A percentile compares a stretch with the other conserved stretches of the same genome.
Conservation (phyloP, 2,888 invertebrate species). For the Vesta saturnalis region DNA sequence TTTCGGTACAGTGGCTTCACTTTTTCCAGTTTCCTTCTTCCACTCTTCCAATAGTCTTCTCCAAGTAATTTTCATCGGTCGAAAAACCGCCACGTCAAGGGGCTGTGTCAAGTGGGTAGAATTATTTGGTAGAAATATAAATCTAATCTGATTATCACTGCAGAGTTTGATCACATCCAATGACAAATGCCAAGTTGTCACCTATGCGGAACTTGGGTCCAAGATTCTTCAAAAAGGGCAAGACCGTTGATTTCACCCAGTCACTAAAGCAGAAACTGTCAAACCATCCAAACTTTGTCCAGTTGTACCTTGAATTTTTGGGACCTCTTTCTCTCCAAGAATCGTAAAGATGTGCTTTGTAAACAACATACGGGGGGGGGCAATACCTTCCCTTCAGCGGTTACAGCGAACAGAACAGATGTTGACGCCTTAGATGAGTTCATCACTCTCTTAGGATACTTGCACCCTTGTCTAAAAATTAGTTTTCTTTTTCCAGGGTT, state of each 20-base stretch:
- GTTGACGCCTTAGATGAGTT: not conserved
- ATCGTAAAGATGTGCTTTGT: not conserved
- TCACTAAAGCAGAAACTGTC: not conserved
- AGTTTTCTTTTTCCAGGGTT: too few species aligned
- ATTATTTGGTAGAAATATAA: not conserved
- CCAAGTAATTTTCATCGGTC: slow-evolving; percentile 15
- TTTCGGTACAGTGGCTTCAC: not conserved
- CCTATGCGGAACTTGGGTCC: not conserved
- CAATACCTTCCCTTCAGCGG: not conserved
- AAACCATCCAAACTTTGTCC: not conserved
- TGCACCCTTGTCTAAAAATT: not conserved
- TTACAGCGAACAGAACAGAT: not conserved
- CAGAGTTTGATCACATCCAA: not conserved
- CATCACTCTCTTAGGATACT: too few species aligned
- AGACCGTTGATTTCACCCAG: not conserved
- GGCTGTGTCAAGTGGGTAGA: not conserved
- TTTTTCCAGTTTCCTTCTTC: not conserved
- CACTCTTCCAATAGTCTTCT: slow-evolving; percentile 8
- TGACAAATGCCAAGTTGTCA: not conserved
- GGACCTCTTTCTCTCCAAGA: too few species aligned
- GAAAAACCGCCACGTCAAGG: slow-evolving; percentile 13
- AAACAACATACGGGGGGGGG: too few species aligned
- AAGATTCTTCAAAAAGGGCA: not conserved
- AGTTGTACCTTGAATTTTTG: too few species aligned
- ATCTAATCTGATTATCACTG: not conserved